Conservation (phyloP, 2,888 invertebrate species). For the Eupithecia pulchellata region DNA sequence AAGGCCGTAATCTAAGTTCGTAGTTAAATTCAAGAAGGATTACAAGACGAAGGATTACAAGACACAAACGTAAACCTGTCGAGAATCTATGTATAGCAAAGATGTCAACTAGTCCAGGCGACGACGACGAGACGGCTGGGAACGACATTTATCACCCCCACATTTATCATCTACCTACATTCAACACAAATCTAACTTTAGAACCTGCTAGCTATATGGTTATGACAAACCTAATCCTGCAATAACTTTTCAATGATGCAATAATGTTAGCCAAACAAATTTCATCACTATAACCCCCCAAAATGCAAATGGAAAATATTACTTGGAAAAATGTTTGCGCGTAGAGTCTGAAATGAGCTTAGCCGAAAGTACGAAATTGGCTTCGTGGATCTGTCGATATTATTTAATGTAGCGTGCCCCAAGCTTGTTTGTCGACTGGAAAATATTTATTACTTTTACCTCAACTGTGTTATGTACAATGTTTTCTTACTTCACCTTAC, state of each 20-base stretch:
- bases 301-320: slow-evolving; percentile 77
- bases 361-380: slow-evolving; percentile 78
- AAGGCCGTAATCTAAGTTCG: slow-evolving; percentile 7
- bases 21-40: slow-evolving; percentile 15
- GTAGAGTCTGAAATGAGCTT: slow-evolving; percentile 77
- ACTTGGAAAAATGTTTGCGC: slow-evolving; percentile 73
- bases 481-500: slow-evolving; percentile 55
- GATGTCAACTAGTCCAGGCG: slow-evolving; percentile 30
- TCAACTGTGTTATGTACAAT: slow-evolving; percentile 50
- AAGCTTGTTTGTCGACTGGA: slow-evolving; percentile 76
- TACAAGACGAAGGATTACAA: too few species aligned
- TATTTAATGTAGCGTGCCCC: slow-evolving; percentile 76
- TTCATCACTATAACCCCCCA: slow-evolving; percentile 66
- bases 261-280: slow-evolving; percentile 52
- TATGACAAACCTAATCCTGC: slow-evolving; percentile 14
- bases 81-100: slow-evolving; percentile 20
- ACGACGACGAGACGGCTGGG: slow-evolving; percentile 14
- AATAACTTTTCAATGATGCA: slow-evolving; percentile 15
- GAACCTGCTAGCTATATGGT: not conserved
- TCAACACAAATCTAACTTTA: slow-evolving; percentile 19
- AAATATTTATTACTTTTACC: slow-evolving; percentile 75
- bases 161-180: slow-evolving; percentile 32
- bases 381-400: slow-evolving; percentile 79
- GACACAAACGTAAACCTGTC: slow-evolving; percentile 18
- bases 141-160: slow-evolving; percentile 36